Base-by-base conservation (phyloP, 2,113 vertebrate species). In the Balaenoptera acutorostrata region DNA sequence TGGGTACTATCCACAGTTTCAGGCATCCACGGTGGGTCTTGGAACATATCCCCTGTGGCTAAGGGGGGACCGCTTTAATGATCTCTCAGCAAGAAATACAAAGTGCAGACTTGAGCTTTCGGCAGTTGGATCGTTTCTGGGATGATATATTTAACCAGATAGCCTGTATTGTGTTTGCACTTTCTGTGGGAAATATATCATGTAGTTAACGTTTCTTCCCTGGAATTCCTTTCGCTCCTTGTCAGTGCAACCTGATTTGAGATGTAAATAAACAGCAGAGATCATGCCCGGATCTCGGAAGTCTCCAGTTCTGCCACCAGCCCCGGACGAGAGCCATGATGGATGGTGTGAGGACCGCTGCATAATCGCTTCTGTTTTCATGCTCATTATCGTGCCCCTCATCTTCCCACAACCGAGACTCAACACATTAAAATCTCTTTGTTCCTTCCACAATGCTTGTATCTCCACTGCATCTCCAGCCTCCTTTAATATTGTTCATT, bases 101-200 rank as follows among this genome's bases (percentile, higher is more conserved):
- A 83, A 89, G 49, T 25, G 44, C 57, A 87, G 83, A 75, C 87
- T 84, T 57, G 44, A 68, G 75, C 84, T 57, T 36, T 64, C 29
- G 1, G 74, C 52, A 11, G 69, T 15, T 23, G 2, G 49, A 14
- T 84, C 17, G 1, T 72, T 94, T 92, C 96, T 78, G 95, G 74
- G 59, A 83, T 97, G 97, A 96, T 84, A 12, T 69, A 96, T 92
- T 83, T 88, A 87, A 64, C 41, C 74, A 86, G 95, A 88, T 44
- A 31, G 52, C 64, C 92, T 71, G 71, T 72, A 71, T 87, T 92
- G 88, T 96, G 89, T 89, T 96, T 89, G 91, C 71, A 83, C 84
- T 93, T 97, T 93, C 95, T 78, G 71, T 82, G 86, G 92, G 91
- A 95, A 97, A 92, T 93, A 93, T 10, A 97, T 94, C 95, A 94